Conservation (phyloP, 1,140 invertebrate genomes). For the Sycobia sp. region DNA sequence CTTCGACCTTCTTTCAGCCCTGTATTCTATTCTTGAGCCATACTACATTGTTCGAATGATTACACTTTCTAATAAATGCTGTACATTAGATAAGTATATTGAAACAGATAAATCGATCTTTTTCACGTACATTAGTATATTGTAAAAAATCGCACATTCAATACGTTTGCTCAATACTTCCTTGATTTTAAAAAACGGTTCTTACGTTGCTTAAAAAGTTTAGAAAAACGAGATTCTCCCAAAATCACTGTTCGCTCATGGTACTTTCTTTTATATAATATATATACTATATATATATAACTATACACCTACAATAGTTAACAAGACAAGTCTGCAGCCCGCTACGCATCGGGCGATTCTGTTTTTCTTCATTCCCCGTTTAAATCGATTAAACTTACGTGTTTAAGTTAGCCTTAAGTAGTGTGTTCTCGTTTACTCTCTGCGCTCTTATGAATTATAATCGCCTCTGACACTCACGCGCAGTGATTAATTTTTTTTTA, state of each 20-base stretch:
- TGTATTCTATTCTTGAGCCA: too few species aligned
- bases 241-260: conserved; percentile 52
- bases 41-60: too few species aligned
- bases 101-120: conserved; percentile 4
- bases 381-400: conserved; percentile 45
- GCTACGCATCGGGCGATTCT: conserved; percentile 39
- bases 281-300: conserved; percentile 46
- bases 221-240: conserved; percentile 30
- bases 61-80: conserved; percentile 15
- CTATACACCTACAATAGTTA: conserved; percentile 59
- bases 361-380: conserved; percentile 32
- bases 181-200: too few species aligned
- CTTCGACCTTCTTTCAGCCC: too few species aligned
- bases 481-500: conserved; percentile 7
- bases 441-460: conserved; percentile 21
- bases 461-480: conserved; percentile 16
- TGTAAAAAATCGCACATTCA: conserved; percentile 23
- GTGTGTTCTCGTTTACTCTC: conserved; percentile 33
- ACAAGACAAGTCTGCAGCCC: conserved; percentile 54
- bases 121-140: neutral
- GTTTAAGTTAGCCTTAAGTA: conserved; percentile 48
- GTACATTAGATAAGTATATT: conserved; percentile 25
- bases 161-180: neutral
- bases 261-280: conserved; percentile 41
- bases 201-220: conserved; percentile 14